These are phyloP conservation scores for Axinella damicornis DNA, from an alignment of 37 sponge, comb jelly and placozoan genomes.

Conservation along the genomic window DNA sequence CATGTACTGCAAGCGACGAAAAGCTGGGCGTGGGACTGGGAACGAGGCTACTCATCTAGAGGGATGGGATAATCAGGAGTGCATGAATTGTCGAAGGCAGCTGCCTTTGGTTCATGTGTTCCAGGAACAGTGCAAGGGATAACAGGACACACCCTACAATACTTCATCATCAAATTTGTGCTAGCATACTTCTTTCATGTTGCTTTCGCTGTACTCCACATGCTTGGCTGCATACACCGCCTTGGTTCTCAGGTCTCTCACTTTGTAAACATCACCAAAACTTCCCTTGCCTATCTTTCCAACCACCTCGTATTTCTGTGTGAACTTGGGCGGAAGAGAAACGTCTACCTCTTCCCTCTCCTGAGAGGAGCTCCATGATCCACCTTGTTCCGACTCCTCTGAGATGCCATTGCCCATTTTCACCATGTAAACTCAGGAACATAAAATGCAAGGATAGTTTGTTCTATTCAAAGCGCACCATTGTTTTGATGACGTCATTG, in stretches of 20 bases:
- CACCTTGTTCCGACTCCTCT: neutral
- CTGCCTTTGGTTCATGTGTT: too few species aligned
- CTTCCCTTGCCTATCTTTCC: constrained; percentile 72
- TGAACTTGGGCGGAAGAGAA: constrained; percentile 45
- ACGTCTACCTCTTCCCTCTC: neutral
- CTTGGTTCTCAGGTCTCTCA: constrained; percentile 63
- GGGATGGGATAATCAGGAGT: too few species aligned
- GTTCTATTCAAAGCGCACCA: neutral
- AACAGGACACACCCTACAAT: too few species aligned
- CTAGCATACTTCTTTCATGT: constrained; percentile 63
- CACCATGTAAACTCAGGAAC: too few species aligned
- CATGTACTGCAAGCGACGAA: too few species aligned
- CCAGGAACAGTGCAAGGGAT: too few species aligned
- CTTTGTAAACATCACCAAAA: constrained; percentile 86
- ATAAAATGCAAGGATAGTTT: too few species aligned
- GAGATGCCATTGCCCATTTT: constrained; percentile 14
- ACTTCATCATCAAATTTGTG: too few species aligned
- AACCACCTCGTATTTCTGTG: constrained; percentile 55
- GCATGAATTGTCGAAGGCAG: too few species aligned
- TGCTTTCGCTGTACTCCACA: constrained; percentile 34
- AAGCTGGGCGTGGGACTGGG: too few species aligned
- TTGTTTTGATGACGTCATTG: neutral
- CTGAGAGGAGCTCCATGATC: too few species aligned
- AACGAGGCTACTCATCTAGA: too few species aligned
- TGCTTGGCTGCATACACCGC: constrained; percentile 74